Evolutionary conservation across 2,113 vertebrate genomes (phyloP).

Genomic region (Thalassoma bifasciatum): DNA sequence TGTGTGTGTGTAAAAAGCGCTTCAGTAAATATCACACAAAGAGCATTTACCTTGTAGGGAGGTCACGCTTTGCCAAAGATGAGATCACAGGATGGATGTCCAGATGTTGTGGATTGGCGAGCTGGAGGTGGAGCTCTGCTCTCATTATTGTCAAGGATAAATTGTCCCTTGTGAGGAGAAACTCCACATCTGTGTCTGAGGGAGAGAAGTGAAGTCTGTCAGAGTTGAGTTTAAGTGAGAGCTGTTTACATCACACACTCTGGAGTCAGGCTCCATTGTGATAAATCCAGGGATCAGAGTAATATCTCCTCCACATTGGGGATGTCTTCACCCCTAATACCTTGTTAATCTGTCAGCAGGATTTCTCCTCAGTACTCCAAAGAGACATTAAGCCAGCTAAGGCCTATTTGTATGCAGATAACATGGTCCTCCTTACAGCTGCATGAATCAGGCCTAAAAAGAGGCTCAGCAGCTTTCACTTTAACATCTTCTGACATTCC

Average conservation of each 20-base stretch:
- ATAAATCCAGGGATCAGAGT: conserved; percentile 5
- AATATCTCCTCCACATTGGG: conserved; percentile 10
- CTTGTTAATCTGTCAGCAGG: conserved; percentile 66
- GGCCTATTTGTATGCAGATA: conserved; percentile 67
- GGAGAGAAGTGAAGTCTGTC: conserved; percentile 8
- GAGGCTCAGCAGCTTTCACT: not conserved
- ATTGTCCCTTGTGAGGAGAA: conserved; percentile 77
- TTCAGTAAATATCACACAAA: no score
- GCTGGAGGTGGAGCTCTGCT: conserved; percentile 83
- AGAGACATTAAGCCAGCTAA: conserved; percentile 47
- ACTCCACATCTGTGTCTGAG: conserved; percentile 77
- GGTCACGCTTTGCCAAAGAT: conserved; percentile 68
- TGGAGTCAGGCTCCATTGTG: not conserved
- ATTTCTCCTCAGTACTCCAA: conserved; percentile 11
- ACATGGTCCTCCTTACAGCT: conserved; percentile 16
- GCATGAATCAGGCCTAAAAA: conserved; percentile 36
- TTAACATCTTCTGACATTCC: conserved; percentile 1
- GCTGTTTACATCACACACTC: not conserved
- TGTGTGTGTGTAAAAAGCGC: no score
- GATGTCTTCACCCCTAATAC: conserved; percentile 44
- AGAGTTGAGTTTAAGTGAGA: not conserved
- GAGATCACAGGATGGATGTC: conserved; percentile 77
- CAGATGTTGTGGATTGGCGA: conserved; percentile 78
- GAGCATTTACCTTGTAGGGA: conserved; percentile 76
- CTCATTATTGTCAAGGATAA: conserved; percentile 60